Evolutionary conservation across 1,140 invertebrate species (phyloP), one percentile per base, ranked within the genome.

Genomic region (Drosophila ambigua): DNA sequence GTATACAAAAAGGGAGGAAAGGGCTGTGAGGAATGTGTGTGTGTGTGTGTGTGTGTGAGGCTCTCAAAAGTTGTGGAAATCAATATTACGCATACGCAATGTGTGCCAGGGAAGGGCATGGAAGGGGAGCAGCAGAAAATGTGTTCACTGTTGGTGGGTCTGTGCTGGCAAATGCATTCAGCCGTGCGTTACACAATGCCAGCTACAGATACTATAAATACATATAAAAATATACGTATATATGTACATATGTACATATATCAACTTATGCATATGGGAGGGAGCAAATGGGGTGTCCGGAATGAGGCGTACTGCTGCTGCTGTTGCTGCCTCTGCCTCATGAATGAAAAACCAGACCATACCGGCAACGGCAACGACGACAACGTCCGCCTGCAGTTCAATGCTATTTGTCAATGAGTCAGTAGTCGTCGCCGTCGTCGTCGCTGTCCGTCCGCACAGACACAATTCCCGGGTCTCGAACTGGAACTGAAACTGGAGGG

Each of bases 331-430:
- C 28, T 3, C 60, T 51, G 61, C 53, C 45, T n/a, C 62, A 69
- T 69, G 66, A 69, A 69, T 69, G 66, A 69, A 69, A 69, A 69
- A 69, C 64, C 66, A 69, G 52, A 69, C 66, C 64, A 69, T 45
- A 16, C 15, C 24, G 64, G n/a, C 48, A 54, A 8, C 31, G 20
- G 54, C 74, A 62, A 58, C 65, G 44, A 71, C 69, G 61, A 77
- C 73, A 73, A 43, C 49, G 53, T 54, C 53, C 51, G 72, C 65
- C 53, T 69, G 79, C 79, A 82, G 75, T 82, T 83, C 79, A 83
- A 82, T 79, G 79, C 75, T 82, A 71, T 83, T 82, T 82, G 79
- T 82, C 79, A 82, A 82, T 82, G 79, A 82, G 79, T 82, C 77
- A 80, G 76, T 48, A 65, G 63, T 65, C 45, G 35, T 45, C 15